phyloP scores from a whole-genome alignment of 2,797 vertebrate species.

The Danio aesculapii region DNA sequence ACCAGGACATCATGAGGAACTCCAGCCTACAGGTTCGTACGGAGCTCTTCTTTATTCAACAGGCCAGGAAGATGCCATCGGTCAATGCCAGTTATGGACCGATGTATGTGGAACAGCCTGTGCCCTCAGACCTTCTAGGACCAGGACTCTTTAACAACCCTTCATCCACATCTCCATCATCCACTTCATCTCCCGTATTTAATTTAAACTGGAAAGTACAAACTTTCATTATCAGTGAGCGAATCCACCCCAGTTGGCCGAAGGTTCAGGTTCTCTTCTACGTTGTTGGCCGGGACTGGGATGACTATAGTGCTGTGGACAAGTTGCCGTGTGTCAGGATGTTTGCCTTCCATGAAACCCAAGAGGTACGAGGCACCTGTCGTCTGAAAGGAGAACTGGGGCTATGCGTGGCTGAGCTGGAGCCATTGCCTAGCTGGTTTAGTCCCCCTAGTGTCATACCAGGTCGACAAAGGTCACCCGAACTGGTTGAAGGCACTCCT shows the following conservation, averaged over 20 bases:
- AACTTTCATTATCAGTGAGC: constrained; percentile 82
- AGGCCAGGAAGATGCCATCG: constrained; percentile 81
- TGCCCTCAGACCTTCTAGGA: constrained; percentile 86
- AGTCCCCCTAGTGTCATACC: constrained; percentile 81
- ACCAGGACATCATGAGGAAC: constrained; percentile 89
- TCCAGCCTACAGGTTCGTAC: constrained; percentile 89
- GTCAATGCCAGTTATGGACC: constrained; percentile 92
- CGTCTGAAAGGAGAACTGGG: constrained; percentile 83
- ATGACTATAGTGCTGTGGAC: constrained; percentile 80
- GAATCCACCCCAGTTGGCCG: constrained; percentile 83
- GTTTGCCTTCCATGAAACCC: constrained; percentile 87
- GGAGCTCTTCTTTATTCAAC: constrained; percentile 90
- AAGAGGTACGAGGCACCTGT: constrained; percentile 84
- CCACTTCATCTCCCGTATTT: constrained; percentile 74
- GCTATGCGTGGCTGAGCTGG: constrained; percentile 84
- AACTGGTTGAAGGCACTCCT: constrained; percentile 80
- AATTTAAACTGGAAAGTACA: constrained; percentile 86
- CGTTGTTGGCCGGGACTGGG: constrained; percentile 84
- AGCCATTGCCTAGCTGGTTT: constrained; percentile 85
- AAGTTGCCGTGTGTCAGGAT: constrained; percentile 83
- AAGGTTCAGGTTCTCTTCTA: constrained; percentile 87
- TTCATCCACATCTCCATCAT: constrained; percentile 59
- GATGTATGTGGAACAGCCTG: constrained; percentile 81
- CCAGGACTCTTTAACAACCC: constrained; percentile 75
- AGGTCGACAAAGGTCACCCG: constrained; percentile 78